Evolutionary conservation across 2,888 invertebrate genomes (phyloP), one percentile per base, ranked within the genome.

Genomic region (Helleia helle): DNA sequence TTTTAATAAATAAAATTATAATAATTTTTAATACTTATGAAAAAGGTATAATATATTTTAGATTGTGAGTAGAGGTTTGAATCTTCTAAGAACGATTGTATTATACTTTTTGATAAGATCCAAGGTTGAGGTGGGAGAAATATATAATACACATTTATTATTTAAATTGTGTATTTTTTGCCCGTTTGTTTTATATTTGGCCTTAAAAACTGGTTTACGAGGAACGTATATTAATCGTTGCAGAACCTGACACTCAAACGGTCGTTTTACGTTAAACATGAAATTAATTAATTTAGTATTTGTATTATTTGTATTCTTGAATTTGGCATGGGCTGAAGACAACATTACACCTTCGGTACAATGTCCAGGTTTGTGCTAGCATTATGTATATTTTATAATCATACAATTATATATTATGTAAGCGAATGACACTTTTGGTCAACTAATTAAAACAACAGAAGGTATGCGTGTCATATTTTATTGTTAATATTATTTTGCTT

Each of bases 341-440:
- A 44, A 50, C 12, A 38, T 46, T 4, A 58, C 58, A 2, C 64
- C 64, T 2, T 41, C 52, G 6, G 48, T 55, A 42, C 67, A 68
- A 53, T 68, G 67, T 45, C 39, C 49, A 41, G 61, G 67, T 67
- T 53, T 50, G 61, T 46, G 28, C 28, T n/a, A 6, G n/a, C 13
- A 12, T 28, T 18, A 18, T 18, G 18, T 5, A 26, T 22, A 12
- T 34, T 12, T 28, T 25, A n/a, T 22, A 34, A 9, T 11, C 15
- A 12, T 25, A 24, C 1, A n/a, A 17, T 27, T 40, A 4, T 18
- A 18, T 18, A 18, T 3, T 18, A 18, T 5, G 5, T 4, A 18
- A 18, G 18, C 3, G 4, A 18, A 3, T 4, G 18, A 4, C 4
- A 18, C n/a, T n/a, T 18, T 18, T 4, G 18, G 18, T 18, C 18